Evolutionary conservation across 2,797 vertebrate species (phyloP).

Genomic region (Dromococcyx pavoninus): DNA sequence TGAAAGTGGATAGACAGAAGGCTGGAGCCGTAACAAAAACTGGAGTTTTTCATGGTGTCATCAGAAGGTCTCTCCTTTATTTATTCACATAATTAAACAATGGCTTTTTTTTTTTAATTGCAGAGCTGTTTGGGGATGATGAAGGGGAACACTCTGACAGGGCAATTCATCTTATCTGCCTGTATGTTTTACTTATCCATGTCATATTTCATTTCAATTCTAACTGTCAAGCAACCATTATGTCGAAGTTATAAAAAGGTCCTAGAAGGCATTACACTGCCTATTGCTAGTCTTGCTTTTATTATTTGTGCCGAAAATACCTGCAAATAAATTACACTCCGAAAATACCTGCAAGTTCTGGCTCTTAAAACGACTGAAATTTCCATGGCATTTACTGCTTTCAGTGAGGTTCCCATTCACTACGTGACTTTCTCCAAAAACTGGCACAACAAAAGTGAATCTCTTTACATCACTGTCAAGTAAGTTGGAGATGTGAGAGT

Average conservation of each 20-base stretch:
- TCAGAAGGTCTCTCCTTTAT: background rate
- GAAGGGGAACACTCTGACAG: constrained; percentile 19
- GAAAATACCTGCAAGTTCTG: background rate
- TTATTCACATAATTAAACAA: constrained; percentile 9
- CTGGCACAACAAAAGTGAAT: background rate
- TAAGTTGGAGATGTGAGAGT: background rate
- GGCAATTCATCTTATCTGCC: constrained; percentile 46
- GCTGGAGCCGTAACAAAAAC: constrained; percentile 24
- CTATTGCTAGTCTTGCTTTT: background rate
- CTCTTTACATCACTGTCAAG: background rate
- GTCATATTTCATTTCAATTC: constrained; percentile 36
- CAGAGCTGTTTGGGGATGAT: background rate
- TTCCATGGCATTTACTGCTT: background rate
- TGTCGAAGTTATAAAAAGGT: background rate
- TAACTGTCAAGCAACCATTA: constrained; percentile 23
- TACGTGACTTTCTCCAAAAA: background rate
- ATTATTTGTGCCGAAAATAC: background rate
- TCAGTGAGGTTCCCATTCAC: accelerated
- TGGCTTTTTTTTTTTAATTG: background rate
- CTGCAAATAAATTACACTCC: background rate
- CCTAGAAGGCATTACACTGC: background rate
- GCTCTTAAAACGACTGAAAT: background rate
- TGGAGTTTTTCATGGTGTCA: background rate
- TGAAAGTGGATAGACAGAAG: background rate
- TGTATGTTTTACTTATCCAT: constrained; percentile 40